These are phyloP conservation scores for Chelonus insularis DNA, from an alignment of 1,140 invertebrate species.

Conservation along the genomic window DNA sequence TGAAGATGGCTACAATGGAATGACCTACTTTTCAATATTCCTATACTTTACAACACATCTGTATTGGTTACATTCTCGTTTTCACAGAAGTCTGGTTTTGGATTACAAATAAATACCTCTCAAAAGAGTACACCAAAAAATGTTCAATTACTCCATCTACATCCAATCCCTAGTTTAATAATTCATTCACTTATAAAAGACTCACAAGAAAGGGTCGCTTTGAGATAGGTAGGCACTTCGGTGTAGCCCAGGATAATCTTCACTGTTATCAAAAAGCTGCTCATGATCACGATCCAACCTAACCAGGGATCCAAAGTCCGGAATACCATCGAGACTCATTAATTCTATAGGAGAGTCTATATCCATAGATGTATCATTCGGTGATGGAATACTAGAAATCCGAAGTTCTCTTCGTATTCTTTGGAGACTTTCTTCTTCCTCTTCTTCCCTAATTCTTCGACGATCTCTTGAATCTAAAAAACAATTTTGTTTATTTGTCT, in stretches of 20 bases:
- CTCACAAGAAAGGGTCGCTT: conserved; percentile 52
- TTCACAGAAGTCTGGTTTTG: background rate
- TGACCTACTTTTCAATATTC: too few relatives aligned
- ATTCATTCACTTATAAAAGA: conserved; percentile 33
- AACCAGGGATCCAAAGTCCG: conserved; percentile 47
- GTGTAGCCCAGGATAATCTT: conserved; percentile 50
- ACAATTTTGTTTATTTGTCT: background rate
- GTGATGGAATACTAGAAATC: conserved; percentile 39
- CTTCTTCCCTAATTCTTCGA: conserved; percentile 48
- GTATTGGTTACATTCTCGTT: background rate
- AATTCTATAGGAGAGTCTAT: conserved; percentile 41
- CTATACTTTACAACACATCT: too few relatives aligned
- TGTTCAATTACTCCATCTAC: too few relatives aligned
- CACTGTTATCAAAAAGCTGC: conserved; percentile 41
- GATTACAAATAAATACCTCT: too few relatives aligned
- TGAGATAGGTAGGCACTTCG: conserved; percentile 55
- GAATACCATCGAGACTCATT: conserved; percentile 50
- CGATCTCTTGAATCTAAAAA: conserved; percentile 35
- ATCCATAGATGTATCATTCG: conserved; percentile 39
- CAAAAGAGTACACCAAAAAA: too few relatives aligned
- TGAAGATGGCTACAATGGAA: too few relatives aligned
- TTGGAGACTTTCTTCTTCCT: conserved; percentile 42
- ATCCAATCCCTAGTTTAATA: background rate
- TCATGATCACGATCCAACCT: conserved; percentile 50
- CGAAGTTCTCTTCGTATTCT: conserved; percentile 48